Conservation (phyloP, 2,888 invertebrate genomes). For the Corbicula japonica region DNA sequence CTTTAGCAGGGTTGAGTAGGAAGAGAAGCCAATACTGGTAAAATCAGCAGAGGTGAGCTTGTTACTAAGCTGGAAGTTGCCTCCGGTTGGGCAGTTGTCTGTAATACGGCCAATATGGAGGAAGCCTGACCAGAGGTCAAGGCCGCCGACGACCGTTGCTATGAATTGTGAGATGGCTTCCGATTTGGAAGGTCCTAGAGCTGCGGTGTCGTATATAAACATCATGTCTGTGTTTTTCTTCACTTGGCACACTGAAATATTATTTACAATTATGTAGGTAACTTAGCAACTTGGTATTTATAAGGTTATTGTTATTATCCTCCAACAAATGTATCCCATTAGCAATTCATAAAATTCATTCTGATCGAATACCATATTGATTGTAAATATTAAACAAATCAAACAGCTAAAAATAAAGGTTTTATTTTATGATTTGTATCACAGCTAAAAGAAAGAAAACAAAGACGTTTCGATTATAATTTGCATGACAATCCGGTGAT, state of each 20-base stretch:
- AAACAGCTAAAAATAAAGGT: no score
- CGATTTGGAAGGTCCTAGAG: constrained; percentile 63
- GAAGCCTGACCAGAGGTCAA: constrained; percentile 49
- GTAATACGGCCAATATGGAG: constrained; percentile 64
- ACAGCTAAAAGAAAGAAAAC: no score
- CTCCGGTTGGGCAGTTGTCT: constrained; percentile 64
- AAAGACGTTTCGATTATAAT: no score
- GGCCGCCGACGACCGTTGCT: constrained; percentile 41
- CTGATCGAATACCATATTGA: background rate
- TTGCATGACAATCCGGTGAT: no score
- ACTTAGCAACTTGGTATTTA: no score
- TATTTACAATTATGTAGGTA: background rate
- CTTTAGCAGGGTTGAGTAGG: constrained; percentile 55
- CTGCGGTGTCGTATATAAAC: constrained; percentile 70
- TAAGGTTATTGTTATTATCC: no score
- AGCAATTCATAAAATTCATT: constrained; percentile 3
- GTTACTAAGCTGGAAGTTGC: constrained; percentile 56
- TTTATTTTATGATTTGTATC: no score
- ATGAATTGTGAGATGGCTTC: constrained; percentile 62
- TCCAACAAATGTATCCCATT: background rate
- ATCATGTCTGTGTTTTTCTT: constrained; percentile 66
- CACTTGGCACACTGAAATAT: constrained; percentile 60
- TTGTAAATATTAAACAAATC: background rate
- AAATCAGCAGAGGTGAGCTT: constrained; percentile 54
- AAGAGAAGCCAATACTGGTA: constrained; percentile 52